Conservation (phyloP, 2,113 vertebrate species). For the Shinisaurus crocodilurus region DNA sequence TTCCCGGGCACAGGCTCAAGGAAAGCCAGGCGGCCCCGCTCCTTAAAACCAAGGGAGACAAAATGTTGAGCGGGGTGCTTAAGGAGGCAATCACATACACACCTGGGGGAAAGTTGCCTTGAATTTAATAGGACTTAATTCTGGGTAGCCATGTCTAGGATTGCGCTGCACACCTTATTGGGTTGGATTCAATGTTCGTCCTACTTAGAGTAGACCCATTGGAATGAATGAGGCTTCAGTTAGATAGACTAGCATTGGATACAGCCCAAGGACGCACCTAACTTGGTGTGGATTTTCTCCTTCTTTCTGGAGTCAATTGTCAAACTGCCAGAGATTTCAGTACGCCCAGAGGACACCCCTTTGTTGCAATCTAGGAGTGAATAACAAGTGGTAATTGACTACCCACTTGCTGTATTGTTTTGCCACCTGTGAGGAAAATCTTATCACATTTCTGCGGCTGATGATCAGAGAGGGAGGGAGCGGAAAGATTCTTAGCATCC, state of each 20-base stretch:
- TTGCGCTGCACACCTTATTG: no score
- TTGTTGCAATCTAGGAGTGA: background rate
- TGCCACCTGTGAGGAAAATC: background rate
- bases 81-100: background rate
- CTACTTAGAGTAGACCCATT: background rate
- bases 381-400: background rate
- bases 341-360: background rate
- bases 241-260: background rate
- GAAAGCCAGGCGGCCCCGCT: no score
- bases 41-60: no score
- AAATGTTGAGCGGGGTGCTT: no score
- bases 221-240: background rate
- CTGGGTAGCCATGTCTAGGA: background rate
- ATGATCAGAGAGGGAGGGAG: no score
- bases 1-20: no score
- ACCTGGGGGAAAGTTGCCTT: background rate
- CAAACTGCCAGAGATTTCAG: background rate
- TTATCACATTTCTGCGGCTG: background rate
- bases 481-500: background rate
- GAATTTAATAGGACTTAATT: background rate
- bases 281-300: no score
- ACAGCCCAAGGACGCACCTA: background rate
- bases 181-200: no score
- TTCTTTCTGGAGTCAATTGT: background rate
- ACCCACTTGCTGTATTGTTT: background rate